phyloP scores from a whole-genome alignment of 1,140 invertebrate species.

The Amyelois transitella region DNA sequence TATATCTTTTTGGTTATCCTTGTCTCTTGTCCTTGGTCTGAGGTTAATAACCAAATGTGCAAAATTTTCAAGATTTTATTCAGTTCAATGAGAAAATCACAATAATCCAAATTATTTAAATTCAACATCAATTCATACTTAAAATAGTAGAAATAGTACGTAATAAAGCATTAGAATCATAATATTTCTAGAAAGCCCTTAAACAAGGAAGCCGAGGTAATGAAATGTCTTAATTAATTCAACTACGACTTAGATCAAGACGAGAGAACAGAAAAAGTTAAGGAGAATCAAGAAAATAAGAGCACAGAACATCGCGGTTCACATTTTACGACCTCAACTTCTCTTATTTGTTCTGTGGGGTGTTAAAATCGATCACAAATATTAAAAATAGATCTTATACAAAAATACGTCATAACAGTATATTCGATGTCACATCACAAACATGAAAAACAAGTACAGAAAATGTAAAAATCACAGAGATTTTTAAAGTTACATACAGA shows the following conservation, averaged over 20 bases:
- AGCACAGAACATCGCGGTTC: conserved; percentile 6
- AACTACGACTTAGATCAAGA: conserved; percentile 13
- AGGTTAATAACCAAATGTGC: too few species aligned
- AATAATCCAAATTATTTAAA: conserved; percentile 7
- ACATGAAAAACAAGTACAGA: too few species aligned
- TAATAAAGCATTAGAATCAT: conserved; percentile 9
- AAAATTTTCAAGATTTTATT: conserved; percentile 6
- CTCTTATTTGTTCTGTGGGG: conserved; percentile 11
- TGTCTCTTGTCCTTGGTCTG: too few species aligned
- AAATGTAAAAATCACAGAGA: too few species aligned
- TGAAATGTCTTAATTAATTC: conserved; percentile 37
- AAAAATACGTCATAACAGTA: neutral
- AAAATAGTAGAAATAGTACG: conserved; percentile 10
- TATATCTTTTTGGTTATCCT: too few species aligned
- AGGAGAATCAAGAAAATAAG: conserved; percentile 2
- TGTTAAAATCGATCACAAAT: conserved; percentile 2
- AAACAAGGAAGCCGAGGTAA: conserved; percentile 57
- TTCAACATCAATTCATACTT: conserved; percentile 10
- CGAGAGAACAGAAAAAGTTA: conserved; percentile 8
- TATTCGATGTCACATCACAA: neutral
- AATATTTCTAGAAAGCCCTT: conserved; percentile 7
- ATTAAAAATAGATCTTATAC: neutral
- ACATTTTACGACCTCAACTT: conserved; percentile 68
- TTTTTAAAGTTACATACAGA: too few species aligned
- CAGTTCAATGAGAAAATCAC: conserved; percentile 4